Evolutionary conservation across 2,797 vertebrate genomes (phyloP).

Genomic region (Phoebastria nigripes): DNA sequence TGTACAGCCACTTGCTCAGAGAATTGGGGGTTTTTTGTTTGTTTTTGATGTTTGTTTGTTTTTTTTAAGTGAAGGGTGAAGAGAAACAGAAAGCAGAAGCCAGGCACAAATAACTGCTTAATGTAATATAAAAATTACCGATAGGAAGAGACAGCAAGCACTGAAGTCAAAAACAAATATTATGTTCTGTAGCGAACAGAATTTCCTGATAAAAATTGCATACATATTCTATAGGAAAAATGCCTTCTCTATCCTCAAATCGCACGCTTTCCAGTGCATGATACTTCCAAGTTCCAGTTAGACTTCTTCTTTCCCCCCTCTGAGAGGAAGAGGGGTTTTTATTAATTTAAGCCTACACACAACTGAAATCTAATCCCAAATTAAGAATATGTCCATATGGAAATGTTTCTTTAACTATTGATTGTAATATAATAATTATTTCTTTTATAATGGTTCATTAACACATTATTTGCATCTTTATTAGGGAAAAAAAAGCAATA

Average conservation of each 20-base stretch:
- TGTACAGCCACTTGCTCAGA: neutral
- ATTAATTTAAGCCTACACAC: neutral
- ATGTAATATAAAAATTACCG: slow-evolving; percentile 28
- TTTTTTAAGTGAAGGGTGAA: slow-evolving; percentile 28
- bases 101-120: slow-evolving; percentile 39
- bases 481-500: neutral
- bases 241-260: neutral
- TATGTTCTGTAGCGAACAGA: neutral
- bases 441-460: neutral
- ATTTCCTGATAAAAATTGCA: slow-evolving; percentile 14
- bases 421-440: neutral
- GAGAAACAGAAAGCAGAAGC: slow-evolving; percentile 47
- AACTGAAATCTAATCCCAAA: neutral
- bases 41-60: neutral
- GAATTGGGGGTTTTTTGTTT: neutral
- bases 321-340: accelerated
- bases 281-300: neutral
- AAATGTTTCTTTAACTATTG: neutral
- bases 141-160: slow-evolving; percentile 21
- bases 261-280: neutral
- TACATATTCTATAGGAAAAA: neutral
- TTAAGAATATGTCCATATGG: neutral
- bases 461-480: neutral
- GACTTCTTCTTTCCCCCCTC: neutral
- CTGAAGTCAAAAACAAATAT: neutral